These are phyloP conservation scores for Heterodera schachtii DNA, from an alignment of 1,140 invertebrate species.

Conservation along the genomic window DNA sequence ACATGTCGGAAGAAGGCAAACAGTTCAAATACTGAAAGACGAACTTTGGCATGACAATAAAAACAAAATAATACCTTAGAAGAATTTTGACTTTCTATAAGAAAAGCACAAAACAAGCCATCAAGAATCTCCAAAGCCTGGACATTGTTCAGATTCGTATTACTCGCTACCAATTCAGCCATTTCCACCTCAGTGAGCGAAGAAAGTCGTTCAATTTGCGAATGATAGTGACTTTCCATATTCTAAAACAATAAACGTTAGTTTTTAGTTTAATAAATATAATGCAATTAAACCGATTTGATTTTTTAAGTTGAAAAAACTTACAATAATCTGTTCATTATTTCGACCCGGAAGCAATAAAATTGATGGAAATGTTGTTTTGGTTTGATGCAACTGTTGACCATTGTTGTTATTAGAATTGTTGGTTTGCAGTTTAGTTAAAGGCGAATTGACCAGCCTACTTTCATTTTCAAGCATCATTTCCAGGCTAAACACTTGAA, in stretches of 20 bases:
- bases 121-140: neutral
- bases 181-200: neutral
- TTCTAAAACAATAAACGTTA: neutral
- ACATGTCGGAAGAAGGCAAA: conserved; percentile 15
- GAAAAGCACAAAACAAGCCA: conserved; percentile 12
- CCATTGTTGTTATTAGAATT: neutral
- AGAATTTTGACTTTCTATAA: neutral
- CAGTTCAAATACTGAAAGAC: neutral
- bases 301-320: neutral
- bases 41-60: too few relatives aligned
- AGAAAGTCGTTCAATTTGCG: neutral
- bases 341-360: neutral
- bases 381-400: neutral
- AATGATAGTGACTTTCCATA: neutral
- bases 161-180: neutral
- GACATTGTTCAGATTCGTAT: neutral
- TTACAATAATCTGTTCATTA: neutral
- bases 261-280: neutral
- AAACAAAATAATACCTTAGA: conserved; percentile 14
- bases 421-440: neutral
- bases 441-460: neutral
- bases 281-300: neutral
- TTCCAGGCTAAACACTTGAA: neutral
- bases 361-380: neutral
- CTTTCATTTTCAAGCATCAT: neutral